phyloP scores from a whole-genome alignment of 2,888 invertebrate species.

The Deroplatys truncata region DNA sequence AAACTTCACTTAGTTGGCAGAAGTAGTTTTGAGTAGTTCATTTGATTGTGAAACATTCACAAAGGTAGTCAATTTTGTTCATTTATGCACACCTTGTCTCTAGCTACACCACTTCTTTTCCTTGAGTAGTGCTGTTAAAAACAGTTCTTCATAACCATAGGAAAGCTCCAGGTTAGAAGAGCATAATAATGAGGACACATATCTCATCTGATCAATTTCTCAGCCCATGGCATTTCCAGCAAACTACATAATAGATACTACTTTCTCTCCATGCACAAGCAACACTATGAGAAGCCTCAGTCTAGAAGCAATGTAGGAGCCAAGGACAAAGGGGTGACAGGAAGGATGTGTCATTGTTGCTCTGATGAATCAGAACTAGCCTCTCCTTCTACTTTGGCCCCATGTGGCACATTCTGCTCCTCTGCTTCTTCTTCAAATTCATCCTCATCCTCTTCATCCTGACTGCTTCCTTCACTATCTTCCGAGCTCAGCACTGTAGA shows the following conservation, averaged over 20 bases:
- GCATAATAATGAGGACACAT: not conserved
- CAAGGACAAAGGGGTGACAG: not conserved
- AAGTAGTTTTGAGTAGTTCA: not conserved
- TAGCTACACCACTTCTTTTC: not conserved
- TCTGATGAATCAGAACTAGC: conserved; percentile 5
- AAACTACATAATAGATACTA: not conserved
- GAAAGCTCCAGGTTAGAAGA: not conserved
- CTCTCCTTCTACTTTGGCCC: not conserved
- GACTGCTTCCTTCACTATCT: conserved; percentile 36
- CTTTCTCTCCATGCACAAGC: not conserved
- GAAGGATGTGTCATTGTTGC: conserved; percentile 1
- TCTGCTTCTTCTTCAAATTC: conserved; percentile 12
- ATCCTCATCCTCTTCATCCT: conserved; percentile 31
- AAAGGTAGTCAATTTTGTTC: not conserved
- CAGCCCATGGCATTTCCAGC: not conserved
- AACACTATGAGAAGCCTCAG: not conserved
- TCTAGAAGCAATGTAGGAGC: not conserved
- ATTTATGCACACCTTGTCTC: not conserved
- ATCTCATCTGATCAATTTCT: too few species aligned
- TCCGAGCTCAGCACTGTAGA: conserved; percentile 31
- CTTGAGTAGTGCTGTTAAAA: not conserved
- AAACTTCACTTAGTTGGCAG: not conserved
- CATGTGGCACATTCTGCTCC: not conserved
- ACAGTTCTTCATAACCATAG: not conserved
- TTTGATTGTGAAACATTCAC: not conserved